Conservation (phyloP, 2,888 invertebrate species). For the Malthinus seriepunctatus region DNA sequence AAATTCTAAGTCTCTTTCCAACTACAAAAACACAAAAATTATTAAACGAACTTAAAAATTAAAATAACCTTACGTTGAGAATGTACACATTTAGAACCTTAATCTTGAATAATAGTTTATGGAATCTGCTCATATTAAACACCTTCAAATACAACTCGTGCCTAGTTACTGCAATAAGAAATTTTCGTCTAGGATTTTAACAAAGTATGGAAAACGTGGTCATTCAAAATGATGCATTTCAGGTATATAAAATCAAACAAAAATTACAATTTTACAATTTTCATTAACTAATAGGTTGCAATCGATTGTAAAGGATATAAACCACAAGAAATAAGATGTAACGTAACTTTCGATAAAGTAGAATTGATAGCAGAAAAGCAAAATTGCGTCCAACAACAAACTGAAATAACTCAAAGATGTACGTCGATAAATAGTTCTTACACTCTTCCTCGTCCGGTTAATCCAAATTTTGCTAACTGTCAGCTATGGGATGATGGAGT, state of each 20-base stretch:
- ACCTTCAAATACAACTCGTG: no score
- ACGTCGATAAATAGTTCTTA: constrained; percentile 14
- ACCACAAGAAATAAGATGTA: constrained; percentile 21
- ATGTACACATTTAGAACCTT: no score
- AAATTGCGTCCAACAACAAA: background rate
- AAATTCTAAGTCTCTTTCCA: no score
- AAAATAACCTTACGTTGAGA: no score
- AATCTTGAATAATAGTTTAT: no score
- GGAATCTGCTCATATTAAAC: no score
- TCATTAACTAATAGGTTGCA: constrained; percentile 10
- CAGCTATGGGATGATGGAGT: constrained; percentile 23
- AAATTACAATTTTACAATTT: no score
- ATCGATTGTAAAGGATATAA: constrained; percentile 16
- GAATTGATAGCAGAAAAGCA: constrained; percentile 17
- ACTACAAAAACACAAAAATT: no score
- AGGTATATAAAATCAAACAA: background rate
- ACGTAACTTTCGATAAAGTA: constrained; percentile 11
- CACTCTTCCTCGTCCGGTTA: constrained; percentile 19
- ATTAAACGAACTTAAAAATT: no score
- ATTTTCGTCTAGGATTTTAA: no score
- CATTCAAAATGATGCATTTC: background rate
- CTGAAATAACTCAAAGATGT: constrained; percentile 1
- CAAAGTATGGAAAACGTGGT: background rate
- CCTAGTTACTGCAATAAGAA: no score
- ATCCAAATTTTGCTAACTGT: constrained; percentile 11